Percentiles rank a stretch among this genome's conserved stretches.
Conservation (phyloP, 1,140 invertebrate genomes). For the Oryctes rhinoceros region DNA sequence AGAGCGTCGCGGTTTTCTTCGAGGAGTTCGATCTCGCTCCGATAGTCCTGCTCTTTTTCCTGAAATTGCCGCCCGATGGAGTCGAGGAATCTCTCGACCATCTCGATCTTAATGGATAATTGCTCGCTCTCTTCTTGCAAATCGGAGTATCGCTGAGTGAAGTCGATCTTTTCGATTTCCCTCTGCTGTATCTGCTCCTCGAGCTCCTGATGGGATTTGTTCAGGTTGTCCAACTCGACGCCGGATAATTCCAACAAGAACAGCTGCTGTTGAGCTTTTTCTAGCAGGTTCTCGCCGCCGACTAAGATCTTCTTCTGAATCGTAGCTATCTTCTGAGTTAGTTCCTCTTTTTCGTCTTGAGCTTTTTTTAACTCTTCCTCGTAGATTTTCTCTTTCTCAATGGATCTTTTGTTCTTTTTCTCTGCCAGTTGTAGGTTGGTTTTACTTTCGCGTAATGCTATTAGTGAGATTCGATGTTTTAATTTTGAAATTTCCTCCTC, state of each 20-base stretch:
- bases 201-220: slow-evolving; percentile 82
- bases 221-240: slow-evolving; percentile 83
- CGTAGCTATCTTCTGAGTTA: slow-evolving; percentile 86
- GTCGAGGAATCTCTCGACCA: slow-evolving; percentile 80
- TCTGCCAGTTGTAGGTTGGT: slow-evolving; percentile 54
- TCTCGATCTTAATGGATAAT: slow-evolving; percentile 91
- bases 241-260: slow-evolving; percentile 87
- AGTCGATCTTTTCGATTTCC: slow-evolving; percentile 89
- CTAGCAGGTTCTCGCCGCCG: slow-evolving; percentile 96
- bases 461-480: slow-evolving; percentile 66
- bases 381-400: slow-evolving; percentile 41
- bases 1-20: slow-evolving; percentile 90
- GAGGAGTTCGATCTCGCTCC: slow-evolving; percentile 93
- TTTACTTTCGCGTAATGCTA: slow-evolving; percentile 57
- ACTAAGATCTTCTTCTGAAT: slow-evolving; percentile 96
- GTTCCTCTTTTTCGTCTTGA: slow-evolving; percentile 73
- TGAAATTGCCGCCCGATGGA: slow-evolving; percentile 83
- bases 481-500: slow-evolving; percentile 50
- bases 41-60: slow-evolving; percentile 91
- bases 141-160: slow-evolving; percentile 93
- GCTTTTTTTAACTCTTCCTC: slow-evolving; percentile 63
- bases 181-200: slow-evolving; percentile 83
- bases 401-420: slow-evolving; percentile 40
- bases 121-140: slow-evolving; percentile 92
- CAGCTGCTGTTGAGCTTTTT: slow-evolving; percentile 95